phyloP scores from a whole-genome alignment of 2,888 invertebrate genomes.

The Darwinula stevensoni region DNA sequence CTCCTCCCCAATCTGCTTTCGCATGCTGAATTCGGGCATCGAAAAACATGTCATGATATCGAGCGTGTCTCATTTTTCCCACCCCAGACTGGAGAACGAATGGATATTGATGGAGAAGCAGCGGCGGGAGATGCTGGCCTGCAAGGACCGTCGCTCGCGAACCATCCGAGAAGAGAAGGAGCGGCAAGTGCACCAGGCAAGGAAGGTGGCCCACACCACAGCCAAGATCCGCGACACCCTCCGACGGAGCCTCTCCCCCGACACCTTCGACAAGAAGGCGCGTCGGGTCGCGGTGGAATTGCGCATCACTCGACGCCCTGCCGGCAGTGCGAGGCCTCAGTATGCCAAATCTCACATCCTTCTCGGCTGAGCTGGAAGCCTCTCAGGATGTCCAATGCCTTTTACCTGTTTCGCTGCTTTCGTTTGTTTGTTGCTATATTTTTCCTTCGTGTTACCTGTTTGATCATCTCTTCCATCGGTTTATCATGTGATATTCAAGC shows the following conservation, averaged over 20 bases:
- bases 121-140: not conserved
- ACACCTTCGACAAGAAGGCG: slow-evolving; percentile 2
- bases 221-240: not conserved
- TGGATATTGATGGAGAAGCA: no score
- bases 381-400: no score
- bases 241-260: not conserved
- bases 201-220: not conserved
- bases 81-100: no score
- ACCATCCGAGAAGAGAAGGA: not conserved
- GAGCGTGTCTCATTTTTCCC: no score
- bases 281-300: not conserved
- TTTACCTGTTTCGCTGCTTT: no score
- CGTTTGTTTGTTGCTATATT: no score
- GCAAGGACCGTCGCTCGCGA: not conserved
- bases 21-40: no score
- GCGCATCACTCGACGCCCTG: not conserved
- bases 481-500: no score
- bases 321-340: not conserved
- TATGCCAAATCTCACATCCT: not conserved
- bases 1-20: no score
- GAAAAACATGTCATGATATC: no score
- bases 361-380: not conserved
- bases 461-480: no score
- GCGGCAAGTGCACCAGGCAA: not conserved
- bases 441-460: no score